Base-by-base conservation (phyloP, 2,888 invertebrate species). In the Ditula angustiorana region DNA sequence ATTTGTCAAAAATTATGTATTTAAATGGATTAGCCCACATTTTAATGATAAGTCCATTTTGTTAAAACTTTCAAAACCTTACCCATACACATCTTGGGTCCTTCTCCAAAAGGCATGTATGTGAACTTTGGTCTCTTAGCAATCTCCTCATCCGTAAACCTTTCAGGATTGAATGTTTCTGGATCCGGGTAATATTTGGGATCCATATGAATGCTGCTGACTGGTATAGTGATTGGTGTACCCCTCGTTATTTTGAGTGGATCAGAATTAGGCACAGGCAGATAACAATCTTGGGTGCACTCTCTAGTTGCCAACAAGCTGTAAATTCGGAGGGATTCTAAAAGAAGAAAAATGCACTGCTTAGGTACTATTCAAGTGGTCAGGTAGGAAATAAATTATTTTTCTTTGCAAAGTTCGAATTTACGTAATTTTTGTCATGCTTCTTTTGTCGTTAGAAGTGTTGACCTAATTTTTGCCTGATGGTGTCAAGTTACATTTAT, bases 101-200 rank as follows among this genome's bases (percentile, higher is more conserved):
- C 89, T 58, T 84, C 82, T 13, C 88, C 86, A 62, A 88, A 89
- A 3, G 88, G 87, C 55, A 87, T 67, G 66, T 79, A 86, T 1
- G 78, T 73, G n/a, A 79, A 78, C 35, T 71, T 74, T 13, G 73
- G 74, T 23, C 73, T 75, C 19, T 74, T 73, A 1, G 69, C 71
- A 10, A 74, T 76, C 8, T 73, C 77, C 55, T 90, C 87, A 5
- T 83, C 80, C 23, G 71, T 75, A 69, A 94, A 94, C 57, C 94
- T 77, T 64, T 92, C 92, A 0, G 94, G 94, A 69, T 93, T 88
- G 71, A 94, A 94, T 69, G 79, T 84, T 0, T 90, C 83, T 0
- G 94, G 94, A 21, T 94, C 77, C 0, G 92, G 88, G 72, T 82
- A 94, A 70, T 87, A 84, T 7, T 87, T 76, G 0, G 88, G 82